Evolutionary conservation across 2,113 vertebrate genomes (phyloP).

Genomic region (Pachyramphus minor): DNA sequence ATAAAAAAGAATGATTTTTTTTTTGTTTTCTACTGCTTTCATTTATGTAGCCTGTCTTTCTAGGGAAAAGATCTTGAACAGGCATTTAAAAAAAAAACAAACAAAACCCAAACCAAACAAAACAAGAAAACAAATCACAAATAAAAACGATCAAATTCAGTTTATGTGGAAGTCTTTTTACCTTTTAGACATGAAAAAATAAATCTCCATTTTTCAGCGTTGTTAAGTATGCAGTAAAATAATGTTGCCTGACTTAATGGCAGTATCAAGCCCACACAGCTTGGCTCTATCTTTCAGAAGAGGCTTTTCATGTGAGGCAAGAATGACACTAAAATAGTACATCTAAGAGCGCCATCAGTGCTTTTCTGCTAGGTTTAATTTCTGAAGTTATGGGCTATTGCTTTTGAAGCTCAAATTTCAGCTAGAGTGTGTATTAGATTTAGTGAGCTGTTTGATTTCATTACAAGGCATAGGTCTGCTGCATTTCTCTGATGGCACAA

Average conservation of each 20-base stretch:
- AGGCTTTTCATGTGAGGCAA: constrained; percentile 25
- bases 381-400: constrained; percentile 22
- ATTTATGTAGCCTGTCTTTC: background rate
- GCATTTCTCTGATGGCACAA: background rate
- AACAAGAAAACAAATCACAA: background rate
- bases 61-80: background rate
- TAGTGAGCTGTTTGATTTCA: constrained; percentile 52
- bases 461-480: constrained; percentile 11
- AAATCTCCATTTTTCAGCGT: background rate
- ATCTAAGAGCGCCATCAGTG: constrained; percentile 11
- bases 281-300: constrained; percentile 5
- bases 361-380: constrained; percentile 33
- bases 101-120: too few relatives aligned
- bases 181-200: background rate
- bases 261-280: constrained; percentile 24
- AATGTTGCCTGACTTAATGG: background rate
- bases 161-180: background rate
- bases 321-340: constrained; percentile 18
- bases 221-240: constrained; percentile 4
- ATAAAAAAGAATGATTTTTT: background rate
- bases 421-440: background rate
- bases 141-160: background rate
- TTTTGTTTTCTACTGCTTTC: background rate
- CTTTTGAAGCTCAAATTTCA: constrained; percentile 35
- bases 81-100: background rate